Evolutionary conservation across 2,113 vertebrate genomes (phyloP).

Genomic region (Morone saxatilis): DNA sequence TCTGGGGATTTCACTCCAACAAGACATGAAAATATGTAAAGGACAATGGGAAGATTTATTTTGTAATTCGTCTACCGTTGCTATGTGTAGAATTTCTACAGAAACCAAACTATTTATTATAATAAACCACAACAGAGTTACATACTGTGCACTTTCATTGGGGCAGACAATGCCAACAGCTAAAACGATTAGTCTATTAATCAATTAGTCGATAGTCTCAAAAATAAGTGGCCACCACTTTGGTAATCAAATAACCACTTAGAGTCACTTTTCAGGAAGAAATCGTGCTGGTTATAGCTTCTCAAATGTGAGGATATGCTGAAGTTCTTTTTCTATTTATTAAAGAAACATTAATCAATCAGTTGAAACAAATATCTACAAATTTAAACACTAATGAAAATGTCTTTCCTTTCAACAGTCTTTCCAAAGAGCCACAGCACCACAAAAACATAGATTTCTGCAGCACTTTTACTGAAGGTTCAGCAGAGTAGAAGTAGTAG

Average conservation of each 20-base stretch:
- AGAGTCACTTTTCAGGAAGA: too few species aligned
- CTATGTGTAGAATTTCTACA: not conserved
- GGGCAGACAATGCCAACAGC: not conserved
- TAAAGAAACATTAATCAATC: too few species aligned
- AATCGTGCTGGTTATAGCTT: not conserved
- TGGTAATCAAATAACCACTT: not conserved
- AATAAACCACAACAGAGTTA: not conserved
- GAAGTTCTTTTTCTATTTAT: not conserved
- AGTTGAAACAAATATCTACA: too few species aligned
- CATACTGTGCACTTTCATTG: not conserved
- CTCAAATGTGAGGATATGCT: not conserved
- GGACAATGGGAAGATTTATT: not conserved
- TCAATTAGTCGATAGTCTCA: not conserved
- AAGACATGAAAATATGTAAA: conserved; percentile 6
- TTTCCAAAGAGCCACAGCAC: not conserved
- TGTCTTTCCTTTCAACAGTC: not conserved
- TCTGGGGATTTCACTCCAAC: conserved; percentile 15
- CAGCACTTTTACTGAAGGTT: not conserved
- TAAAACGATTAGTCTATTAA: not conserved
- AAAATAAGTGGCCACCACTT: not conserved
- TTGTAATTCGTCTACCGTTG: not conserved
- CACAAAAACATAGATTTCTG: not conserved
- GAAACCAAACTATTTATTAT: not conserved
- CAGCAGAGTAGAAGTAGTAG: too few species aligned
- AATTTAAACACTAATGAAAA: too few species aligned